phyloP scores from a whole-genome alignment of 1,140 invertebrate genomes.

The Harlomillsia oculata region DNA sequence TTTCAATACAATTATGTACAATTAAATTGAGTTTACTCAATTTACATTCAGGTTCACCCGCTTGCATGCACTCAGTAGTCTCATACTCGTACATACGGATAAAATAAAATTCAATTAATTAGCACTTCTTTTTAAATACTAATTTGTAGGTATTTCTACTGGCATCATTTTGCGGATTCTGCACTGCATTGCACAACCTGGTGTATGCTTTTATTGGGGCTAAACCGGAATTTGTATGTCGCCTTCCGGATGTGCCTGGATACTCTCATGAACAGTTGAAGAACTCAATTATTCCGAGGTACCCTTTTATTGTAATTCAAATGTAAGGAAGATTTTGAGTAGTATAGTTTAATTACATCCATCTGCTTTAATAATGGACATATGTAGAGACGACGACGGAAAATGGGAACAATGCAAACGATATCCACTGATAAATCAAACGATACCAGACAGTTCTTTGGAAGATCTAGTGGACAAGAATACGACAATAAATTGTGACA shows the following conservation, averaged over 20 bases:
- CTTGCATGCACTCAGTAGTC: too few species aligned
- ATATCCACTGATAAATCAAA: too few species aligned
- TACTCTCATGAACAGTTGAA: constrained; percentile 13
- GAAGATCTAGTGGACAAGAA: too few species aligned
- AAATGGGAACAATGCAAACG: constrained; percentile 18
- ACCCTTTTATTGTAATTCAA: too few species aligned
- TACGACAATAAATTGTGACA: too few species aligned
- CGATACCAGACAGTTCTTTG: too few species aligned
- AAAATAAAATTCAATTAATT: neutral
- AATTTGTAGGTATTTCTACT: constrained; percentile 24
- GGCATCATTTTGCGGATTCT: constrained; percentile 26
- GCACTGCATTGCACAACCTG: constrained; percentile 30
- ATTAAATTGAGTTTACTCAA: too few species aligned
- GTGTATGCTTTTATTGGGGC: constrained; percentile 35
- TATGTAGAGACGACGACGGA: constrained; percentile 11
- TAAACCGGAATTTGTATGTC: constrained; percentile 31
- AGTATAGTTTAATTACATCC: too few species aligned
- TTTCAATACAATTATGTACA: too few species aligned
- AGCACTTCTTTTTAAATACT: neutral
- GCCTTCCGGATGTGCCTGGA: constrained; percentile 5
- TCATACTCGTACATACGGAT: neutral
- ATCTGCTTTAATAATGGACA: too few species aligned
- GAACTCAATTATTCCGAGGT: constrained; percentile 29
- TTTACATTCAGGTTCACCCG: too few species aligned
- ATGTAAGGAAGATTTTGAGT: too few species aligned